These are phyloP conservation scores for Globodera ellingtonae DNA, from an alignment of 1,140 invertebrate genomes.

Conservation along the genomic window DNA sequence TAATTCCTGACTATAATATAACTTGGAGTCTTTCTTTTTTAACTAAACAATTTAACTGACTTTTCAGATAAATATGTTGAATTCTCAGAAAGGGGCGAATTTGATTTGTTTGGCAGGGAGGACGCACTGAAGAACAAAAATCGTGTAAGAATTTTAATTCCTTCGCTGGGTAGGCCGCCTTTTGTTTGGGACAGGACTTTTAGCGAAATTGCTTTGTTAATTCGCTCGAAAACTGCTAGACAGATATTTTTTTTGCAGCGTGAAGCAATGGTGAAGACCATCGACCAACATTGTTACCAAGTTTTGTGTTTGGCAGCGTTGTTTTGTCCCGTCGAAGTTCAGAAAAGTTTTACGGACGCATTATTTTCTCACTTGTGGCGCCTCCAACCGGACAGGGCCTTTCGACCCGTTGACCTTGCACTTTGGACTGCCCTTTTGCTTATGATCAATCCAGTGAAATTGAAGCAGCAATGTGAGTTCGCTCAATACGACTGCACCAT, in stretches of 20 bases:
- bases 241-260: slow-evolving; percentile 1
- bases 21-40: background rate
- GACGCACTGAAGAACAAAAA: background rate
- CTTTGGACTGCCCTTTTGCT: slow-evolving; percentile 28
- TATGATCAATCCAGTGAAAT: slow-evolving; percentile 31
- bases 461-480: slow-evolving; percentile 32
- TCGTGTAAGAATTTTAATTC: background rate
- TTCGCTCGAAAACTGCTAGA: no score
- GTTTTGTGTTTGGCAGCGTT: slow-evolving; percentile 25
- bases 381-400: slow-evolving; percentile 9
- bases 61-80: slow-evolving; percentile 15
- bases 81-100: slow-evolving; percentile 17
- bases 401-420: slow-evolving; percentile 14
- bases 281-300: slow-evolving; percentile 27
- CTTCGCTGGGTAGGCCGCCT: no score
- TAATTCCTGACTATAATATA: no score
- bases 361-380: slow-evolving; percentile 18
- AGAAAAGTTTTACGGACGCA: slow-evolving; percentile 2
- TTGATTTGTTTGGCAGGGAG: slow-evolving; percentile 13
- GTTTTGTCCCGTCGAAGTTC: slow-evolving; percentile 26
- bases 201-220: no score
- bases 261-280: slow-evolving; percentile 21
- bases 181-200: background rate
- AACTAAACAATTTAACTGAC: background rate
- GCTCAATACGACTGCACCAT: no score